Percentiles rank a stretch among this genome's conserved stretches.
These are phyloP conservation scores for Vanacampus margaritifer DNA, from an alignment of 2,113 vertebrate species.

Conservation along the genomic window DNA sequence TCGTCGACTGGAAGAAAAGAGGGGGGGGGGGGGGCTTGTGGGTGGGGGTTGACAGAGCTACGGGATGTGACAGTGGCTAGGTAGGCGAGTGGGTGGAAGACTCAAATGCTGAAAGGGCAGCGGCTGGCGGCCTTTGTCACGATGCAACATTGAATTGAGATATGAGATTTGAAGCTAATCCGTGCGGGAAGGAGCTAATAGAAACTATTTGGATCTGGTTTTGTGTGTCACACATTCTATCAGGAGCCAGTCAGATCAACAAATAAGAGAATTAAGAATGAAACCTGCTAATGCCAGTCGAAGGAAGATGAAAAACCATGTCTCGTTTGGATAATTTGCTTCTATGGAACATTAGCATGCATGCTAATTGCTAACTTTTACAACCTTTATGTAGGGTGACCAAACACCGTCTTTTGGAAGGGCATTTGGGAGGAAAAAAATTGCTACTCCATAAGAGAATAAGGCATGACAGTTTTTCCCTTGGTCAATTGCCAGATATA, in stretches of 20 bases:
- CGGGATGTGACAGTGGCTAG: slow-evolving; percentile 44
- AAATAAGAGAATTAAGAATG: not conserved
- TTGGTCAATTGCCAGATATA: too few species aligned
- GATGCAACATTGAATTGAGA: not conserved
- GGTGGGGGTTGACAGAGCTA: slow-evolving; percentile 68
- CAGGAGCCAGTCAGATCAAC: not conserved
- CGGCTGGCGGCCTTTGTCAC: slow-evolving; percentile 38
- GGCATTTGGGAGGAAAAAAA: too few species aligned
- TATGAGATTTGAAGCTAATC: not conserved
- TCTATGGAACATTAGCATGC: not conserved
- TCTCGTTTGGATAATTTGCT: not conserved
- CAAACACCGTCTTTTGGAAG: too few species aligned
- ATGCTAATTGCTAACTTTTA: not conserved
- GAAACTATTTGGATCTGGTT: not conserved
- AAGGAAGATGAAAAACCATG: not conserved
- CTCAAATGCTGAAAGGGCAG: slow-evolving; percentile 44
- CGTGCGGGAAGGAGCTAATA: not conserved
- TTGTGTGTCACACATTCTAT: not conserved
- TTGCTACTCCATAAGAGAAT: too few species aligned
- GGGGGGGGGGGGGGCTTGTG: slow-evolving; percentile 29
- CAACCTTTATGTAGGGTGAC: not conserved
- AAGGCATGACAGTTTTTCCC: too few species aligned
- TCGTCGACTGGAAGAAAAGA: slow-evolving; percentile 65
- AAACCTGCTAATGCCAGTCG: not conserved
- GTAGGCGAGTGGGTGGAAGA: slow-evolving; percentile 67